Base-by-base conservation (phyloP, 2,797 vertebrate species). In the Kryptolebias ocellatus region DNA sequence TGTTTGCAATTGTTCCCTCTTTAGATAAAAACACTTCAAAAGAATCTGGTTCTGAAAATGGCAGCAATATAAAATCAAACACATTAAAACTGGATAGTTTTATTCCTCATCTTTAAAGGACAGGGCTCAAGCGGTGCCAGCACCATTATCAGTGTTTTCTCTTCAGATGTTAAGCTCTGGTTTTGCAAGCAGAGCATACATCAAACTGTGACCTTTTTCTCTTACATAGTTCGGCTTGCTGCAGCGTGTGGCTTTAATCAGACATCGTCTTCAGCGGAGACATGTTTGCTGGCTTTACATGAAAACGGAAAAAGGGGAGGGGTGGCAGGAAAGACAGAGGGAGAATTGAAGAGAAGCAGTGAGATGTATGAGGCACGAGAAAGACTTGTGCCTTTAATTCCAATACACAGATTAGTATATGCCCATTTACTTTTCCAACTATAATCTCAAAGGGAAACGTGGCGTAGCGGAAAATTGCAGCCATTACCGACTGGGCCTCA, bases 191-290 rank as follows among this genome's bases (percentile, higher is more conserved):
- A 15, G 81, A 84, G 74, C 84, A 76, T 73, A 71, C 80, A 84
- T 86, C 83, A 83, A 80, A 77, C 45, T 47, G 57, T 79, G 84
- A 89, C 83, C 83, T 88, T 89, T 87, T 65, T 72, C 85, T 87
- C 76, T 63, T 72, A 39, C 75, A 79, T 68, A 69, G 68, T 78
- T 72, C 55, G 67, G 72, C 81, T 74, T 88, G 67, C 83, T 60
- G 75, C 85, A 83, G 68, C 71, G 60, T 64, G 67, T 64, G 52
- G 67, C 78, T 86, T 85, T 85, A 87, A 87, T 86, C 87, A 83
- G 74, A 44, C 72, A 63, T 61, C 10, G 18, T 74, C 76, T 78
- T 68, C 46, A 37, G 62, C 10, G 16, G 70, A 78, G 75, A 85
- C 45, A 47, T 60, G 75, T 68, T 78, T 70, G 56, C 68, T 61